Evolutionary conservation across 2,797 vertebrate species (phyloP).

Genomic region (Chelon auratus): DNA sequence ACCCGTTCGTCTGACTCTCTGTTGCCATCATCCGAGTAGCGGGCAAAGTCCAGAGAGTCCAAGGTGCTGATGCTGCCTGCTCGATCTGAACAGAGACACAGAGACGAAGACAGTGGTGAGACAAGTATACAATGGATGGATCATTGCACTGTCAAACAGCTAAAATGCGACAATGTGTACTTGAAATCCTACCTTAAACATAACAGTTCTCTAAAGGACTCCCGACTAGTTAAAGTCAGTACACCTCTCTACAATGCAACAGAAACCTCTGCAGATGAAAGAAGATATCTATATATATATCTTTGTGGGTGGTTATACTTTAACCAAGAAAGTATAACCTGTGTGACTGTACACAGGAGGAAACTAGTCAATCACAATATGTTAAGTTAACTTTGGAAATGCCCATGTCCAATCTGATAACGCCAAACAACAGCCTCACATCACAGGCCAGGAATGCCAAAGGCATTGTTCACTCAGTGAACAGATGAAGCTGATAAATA

Average conservation of each 20-base stretch:
- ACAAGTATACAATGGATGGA: background rate
- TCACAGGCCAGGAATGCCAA: background rate
- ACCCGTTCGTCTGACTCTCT: constrained; percentile 95
- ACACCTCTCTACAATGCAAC: constrained; percentile 13
- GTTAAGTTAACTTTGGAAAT: background rate
- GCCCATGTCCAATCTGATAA: background rate
- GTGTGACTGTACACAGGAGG: constrained; percentile 9
- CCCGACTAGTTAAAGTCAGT: background rate
- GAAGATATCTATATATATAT: constrained; percentile 32
- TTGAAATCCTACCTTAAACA: no score
- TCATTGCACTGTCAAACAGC: background rate
- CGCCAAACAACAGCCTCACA: background rate
- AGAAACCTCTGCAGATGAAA: constrained; percentile 29
- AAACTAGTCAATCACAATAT: constrained; percentile 32
- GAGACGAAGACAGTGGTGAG: constrained; percentile 42
- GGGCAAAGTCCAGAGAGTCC: constrained; percentile 98
- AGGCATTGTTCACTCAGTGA: constrained; percentile 16
- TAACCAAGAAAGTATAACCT: constrained; percentile 31
- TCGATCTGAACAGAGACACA: constrained; percentile 86
- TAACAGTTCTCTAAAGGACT: background rate
- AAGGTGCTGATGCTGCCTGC: constrained; percentile 98
- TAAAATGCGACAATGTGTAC: background rate
- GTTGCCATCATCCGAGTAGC: constrained; percentile 99
- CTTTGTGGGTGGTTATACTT: constrained; percentile 17
- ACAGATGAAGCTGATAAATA: constrained; percentile 48